phyloP scores from a whole-genome alignment of 1,140 invertebrate genomes.

The Battus philenor region DNA sequence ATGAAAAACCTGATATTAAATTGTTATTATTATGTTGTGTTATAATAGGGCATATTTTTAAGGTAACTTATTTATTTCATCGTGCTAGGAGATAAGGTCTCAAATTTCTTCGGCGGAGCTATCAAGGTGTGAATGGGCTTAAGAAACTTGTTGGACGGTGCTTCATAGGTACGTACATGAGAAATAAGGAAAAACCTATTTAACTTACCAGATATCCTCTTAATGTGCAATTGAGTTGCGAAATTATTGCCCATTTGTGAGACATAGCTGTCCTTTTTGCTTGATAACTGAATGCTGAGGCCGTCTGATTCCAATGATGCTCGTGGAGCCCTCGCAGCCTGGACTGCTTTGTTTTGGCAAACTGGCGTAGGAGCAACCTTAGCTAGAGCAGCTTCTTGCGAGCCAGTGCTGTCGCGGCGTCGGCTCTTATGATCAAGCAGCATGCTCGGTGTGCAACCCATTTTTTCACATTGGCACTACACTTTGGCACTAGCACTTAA shows the following conservation, averaged over 20 bases:
- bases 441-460: constrained; percentile 75
- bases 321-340: constrained; percentile 55
- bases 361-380: constrained; percentile 58
- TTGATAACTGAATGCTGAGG: constrained; percentile 67
- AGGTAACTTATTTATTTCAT: too few species aligned
- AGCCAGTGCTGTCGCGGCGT: constrained; percentile 65
- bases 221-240: constrained; percentile 72
- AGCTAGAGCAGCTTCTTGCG: constrained; percentile 58
- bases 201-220: constrained; percentile 68
- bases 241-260: constrained; percentile 75
- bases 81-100: too few species aligned
- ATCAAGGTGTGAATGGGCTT: too few species aligned
- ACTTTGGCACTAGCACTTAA: constrained; percentile 63
- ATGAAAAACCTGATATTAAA: too few species aligned
- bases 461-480: constrained; percentile 57
- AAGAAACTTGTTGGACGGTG: too few species aligned
- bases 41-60: too few species aligned
- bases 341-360: constrained; percentile 59
- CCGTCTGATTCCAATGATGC: constrained; percentile 65
- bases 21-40: too few species aligned
- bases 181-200: too few species aligned
- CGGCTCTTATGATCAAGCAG: constrained; percentile 71
- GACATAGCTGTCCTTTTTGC: constrained; percentile 70
- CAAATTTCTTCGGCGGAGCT: too few species aligned
- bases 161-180: too few species aligned